phyloP scores from a whole-genome alignment of 2,888 invertebrate genomes.

The Brenthis hecate region DNA sequence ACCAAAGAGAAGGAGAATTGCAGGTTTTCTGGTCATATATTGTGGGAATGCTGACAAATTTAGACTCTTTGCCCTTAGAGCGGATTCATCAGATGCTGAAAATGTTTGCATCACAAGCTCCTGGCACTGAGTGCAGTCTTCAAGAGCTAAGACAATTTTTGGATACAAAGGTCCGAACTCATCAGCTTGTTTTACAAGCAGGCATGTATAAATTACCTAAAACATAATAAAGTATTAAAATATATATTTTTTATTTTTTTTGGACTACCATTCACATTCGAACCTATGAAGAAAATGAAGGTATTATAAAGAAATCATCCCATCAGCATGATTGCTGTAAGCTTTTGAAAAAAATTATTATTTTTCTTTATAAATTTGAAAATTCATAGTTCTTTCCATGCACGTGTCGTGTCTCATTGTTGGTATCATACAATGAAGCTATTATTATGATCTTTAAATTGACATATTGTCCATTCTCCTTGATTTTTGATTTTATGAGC shows the following conservation, averaged over 20 bases:
- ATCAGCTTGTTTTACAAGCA: conserved; percentile 91
- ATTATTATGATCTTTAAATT: too few relatives aligned
- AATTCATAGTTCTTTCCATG: too few relatives aligned
- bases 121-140: conserved; percentile 93
- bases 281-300: too few relatives aligned
- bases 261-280: too few relatives aligned
- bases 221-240: conserved; percentile 64
- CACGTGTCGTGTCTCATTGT: too few relatives aligned
- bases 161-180: conserved; percentile 95
- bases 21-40: conserved; percentile 98
- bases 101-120: conserved; percentile 97
- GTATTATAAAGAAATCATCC: too few relatives aligned
- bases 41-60: conserved; percentile 97
- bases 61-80: conserved; percentile 94
- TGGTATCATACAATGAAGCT: too few relatives aligned
- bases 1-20: conserved; percentile 95
- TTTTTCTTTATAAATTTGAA: too few relatives aligned
- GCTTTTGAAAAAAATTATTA: too few relatives aligned
- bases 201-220: conserved; percentile 95
- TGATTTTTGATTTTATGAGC: too few relatives aligned
- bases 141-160: conserved; percentile 94
- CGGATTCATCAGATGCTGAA: conserved; percentile 97
- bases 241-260: conserved; percentile 19
- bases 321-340: too few relatives aligned
- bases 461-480: too few relatives aligned